Conservation (phyloP, 2,113 vertebrate species). For the Thryonomys swinderianus region DNA sequence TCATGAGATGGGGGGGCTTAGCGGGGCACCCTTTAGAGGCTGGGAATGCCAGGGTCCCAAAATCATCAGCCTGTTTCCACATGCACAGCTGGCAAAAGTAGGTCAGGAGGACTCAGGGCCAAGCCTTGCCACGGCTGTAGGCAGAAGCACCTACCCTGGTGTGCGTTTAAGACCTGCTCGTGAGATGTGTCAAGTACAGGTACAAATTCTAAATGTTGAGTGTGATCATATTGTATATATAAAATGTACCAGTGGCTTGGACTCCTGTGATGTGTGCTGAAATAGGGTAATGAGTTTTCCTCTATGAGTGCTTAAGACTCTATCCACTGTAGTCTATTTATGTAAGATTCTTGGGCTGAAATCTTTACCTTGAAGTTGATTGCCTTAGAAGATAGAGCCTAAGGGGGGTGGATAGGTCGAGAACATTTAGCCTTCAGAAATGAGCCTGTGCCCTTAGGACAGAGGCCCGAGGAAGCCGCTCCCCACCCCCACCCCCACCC, state of each 20-base stretch:
- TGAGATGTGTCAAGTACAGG: no score
- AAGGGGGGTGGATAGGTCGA: background rate
- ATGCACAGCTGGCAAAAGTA: background rate
- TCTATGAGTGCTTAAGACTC: background rate
- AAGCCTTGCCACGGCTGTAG: rapidly evolving
- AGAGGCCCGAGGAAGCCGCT: background rate
- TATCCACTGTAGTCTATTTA: background rate
- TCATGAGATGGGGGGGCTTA: background rate
- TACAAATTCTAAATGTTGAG: no score
- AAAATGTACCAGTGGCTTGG: background rate
- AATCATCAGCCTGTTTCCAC: background rate
- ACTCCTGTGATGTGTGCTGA: no score
- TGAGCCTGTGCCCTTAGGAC: background rate
- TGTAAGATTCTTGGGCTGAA: background rate
- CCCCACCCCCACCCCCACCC: no score
- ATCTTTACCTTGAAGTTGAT: background rate
- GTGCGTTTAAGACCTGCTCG: background rate
- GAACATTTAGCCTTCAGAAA: background rate
- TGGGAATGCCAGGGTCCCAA: background rate
- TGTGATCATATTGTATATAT: no score
- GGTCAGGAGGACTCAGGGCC: background rate
- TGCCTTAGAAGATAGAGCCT: background rate
- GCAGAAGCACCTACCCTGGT: background rate
- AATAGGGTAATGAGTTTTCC: no score
- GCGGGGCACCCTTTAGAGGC: background rate